phyloP scores from a whole-genome alignment of 2,888 invertebrate genomes.

The Cancer borealis region DNA sequence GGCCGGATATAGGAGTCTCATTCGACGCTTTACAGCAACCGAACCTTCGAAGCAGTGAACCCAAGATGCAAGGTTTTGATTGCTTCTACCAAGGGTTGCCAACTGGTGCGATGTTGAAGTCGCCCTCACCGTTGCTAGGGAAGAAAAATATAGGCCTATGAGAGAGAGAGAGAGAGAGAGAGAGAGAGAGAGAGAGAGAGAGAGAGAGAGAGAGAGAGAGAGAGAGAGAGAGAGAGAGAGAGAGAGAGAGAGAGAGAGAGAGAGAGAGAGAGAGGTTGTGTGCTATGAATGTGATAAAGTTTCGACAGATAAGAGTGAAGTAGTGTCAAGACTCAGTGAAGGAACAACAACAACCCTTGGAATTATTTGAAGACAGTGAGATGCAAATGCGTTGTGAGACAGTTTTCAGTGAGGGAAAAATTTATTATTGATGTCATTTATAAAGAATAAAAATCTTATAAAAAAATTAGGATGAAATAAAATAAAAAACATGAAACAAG shows the following conservation, averaged over 20 bases:
- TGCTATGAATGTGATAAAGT: not conserved
- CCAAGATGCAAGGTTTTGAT: not conserved
- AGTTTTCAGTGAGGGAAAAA: not conserved
- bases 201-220: not conserved
- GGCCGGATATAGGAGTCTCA: no score
- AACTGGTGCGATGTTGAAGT: conserved; percentile 55
- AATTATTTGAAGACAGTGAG: not conserved
- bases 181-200: not conserved
- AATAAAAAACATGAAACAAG: not conserved
- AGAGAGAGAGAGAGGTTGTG: not conserved
- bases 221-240: not conserved
- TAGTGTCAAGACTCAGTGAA: not conserved
- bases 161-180: not conserved
- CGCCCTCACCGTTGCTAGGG: conserved; percentile 27
- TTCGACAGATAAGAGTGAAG: not conserved
- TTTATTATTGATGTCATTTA: not conserved
- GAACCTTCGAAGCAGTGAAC: not conserved
- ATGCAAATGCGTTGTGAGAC: not conserved
- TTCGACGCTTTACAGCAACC: no score
- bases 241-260: not conserved
- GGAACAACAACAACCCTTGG: not conserved
- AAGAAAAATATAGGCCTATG: not conserved
- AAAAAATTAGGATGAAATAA: not conserved
- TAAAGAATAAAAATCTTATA: not conserved
- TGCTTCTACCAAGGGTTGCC: conserved; percentile 61